Evolutionary conservation across 2,113 vertebrate genomes (phyloP).

Genomic region (Anhinga rufa): DNA sequence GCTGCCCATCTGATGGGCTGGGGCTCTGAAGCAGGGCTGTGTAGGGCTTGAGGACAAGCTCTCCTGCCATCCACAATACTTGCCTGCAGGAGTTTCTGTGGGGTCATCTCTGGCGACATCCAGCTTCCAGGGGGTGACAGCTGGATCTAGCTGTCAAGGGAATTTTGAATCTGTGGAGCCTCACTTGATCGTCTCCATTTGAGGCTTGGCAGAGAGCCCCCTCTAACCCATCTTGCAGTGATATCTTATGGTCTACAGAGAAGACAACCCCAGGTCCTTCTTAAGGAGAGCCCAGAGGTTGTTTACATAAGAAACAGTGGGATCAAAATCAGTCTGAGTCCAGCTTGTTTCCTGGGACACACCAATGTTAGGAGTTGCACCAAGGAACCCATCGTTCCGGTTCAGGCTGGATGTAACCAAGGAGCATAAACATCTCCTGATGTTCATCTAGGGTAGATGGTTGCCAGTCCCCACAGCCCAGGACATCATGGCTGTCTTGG

Average conservation of each 20-base stretch:
- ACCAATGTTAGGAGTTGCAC: rapidly evolving
- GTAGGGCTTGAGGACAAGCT: not conserved
- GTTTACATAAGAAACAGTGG: not conserved
- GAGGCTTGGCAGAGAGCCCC: not conserved
- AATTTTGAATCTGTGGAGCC: not conserved
- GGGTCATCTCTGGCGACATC: not conserved
- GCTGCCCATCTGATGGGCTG: not conserved
- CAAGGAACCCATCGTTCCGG: not conserved
- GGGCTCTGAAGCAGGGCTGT: not conserved
- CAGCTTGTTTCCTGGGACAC: not conserved
- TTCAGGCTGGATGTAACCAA: not conserved
- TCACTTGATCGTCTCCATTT: not conserved
- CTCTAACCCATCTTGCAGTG: not conserved
- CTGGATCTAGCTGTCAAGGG: not conserved
- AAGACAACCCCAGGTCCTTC: not conserved
- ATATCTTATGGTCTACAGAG: not conserved
- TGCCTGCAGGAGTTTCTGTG: not conserved
- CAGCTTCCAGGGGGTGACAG: not conserved
- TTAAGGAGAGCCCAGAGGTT: not conserved
- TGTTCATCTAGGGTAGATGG: not conserved
- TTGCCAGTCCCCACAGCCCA: not conserved
- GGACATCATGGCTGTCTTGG: not conserved
- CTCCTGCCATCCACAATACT: not conserved
- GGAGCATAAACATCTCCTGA: not conserved
- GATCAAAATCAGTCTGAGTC: not conserved